Base-by-base conservation (phyloP, 2,113 vertebrate genomes). In the Nothocercus nigrocapillus region DNA sequence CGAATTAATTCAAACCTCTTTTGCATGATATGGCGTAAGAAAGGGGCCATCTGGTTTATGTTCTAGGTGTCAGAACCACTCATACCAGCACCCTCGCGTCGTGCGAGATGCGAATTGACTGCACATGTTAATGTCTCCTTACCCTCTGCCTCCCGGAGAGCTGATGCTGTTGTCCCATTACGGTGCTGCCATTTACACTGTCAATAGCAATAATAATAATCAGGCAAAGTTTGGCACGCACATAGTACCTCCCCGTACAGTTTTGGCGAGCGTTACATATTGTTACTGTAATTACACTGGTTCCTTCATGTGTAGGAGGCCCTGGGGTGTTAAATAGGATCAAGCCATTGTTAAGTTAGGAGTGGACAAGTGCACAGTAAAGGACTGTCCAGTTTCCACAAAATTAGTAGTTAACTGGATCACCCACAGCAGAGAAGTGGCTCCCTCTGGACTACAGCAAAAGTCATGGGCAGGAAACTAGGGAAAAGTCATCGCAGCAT, bases 11-110 rank as follows among this genome's bases (percentile, higher is more conserved):
- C 94, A 96, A 69, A 91, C 90, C 82, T 96, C 89, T 95, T 76
- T 93, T 96, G 88, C 93, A 93, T 96, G 94, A 93, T 94, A 96
- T 95, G 95, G 96, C 61, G 95, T 90, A 96, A 96, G 96, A 97
- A 97, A 76, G 92, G 94, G 95, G 96, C 94, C 97, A 97, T 97
- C 96, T 97, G 96, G 95, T 96, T 97, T 95, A 16, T 94, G 96
- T 95, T 96, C 95, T 94, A 92, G 79, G 94, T 97, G 96, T 97
- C 97, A 97, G 96, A 97, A 92, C 96, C 96, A 75, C 96, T 97
- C 97, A 97, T 93, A 85, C 96, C 96, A 95, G 87, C 96, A 83
- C 90, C 82, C 36, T 74, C 51, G 14, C 82, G 0, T 78, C 66
- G 85, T 27, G 74, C 85, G 10, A 85, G 94, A 97, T 97, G 95